These are phyloP conservation scores for Philopedon plagiatum DNA, from an alignment of 2,888 invertebrate species.

Conservation along the genomic window DNA sequence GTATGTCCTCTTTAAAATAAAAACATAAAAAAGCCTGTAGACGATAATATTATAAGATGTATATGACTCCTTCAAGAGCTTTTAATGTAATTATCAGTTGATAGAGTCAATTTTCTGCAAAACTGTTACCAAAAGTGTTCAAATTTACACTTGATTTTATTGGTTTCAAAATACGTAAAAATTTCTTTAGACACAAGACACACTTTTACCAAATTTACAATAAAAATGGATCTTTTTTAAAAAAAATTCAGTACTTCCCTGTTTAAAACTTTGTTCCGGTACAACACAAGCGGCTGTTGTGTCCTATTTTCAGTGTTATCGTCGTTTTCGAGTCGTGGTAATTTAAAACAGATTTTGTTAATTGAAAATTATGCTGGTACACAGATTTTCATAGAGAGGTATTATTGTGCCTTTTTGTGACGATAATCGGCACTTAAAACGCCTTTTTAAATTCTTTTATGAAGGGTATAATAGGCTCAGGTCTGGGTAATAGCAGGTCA, in stretches of 20 bases:
- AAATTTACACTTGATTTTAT: no score
- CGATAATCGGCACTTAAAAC: constrained; percentile 27
- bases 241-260: constrained; percentile 26
- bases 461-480: constrained; percentile 8
- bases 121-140: no score
- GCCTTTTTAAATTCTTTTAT: constrained; percentile 36
- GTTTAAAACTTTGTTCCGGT: constrained; percentile 34
- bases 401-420: constrained; percentile 19
- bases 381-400: constrained; percentile 37
- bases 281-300: constrained; percentile 34
- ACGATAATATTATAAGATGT: no score
- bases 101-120: no score
- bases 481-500: background rate
- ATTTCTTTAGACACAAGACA: no score
- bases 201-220: no score
- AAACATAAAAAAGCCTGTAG: no score
- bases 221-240: background rate
- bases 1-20: no score
- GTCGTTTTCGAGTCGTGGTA: constrained; percentile 29
- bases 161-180: no score
- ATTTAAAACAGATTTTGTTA: constrained; percentile 52
- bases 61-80: no score
- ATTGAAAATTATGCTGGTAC: constrained; percentile 52
- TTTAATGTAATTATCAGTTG: no score
- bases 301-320: constrained; percentile 44